These are phyloP conservation scores for Rotaria socialis DNA, from an alignment of 2,888 invertebrate species.

Conservation along the genomic window DNA sequence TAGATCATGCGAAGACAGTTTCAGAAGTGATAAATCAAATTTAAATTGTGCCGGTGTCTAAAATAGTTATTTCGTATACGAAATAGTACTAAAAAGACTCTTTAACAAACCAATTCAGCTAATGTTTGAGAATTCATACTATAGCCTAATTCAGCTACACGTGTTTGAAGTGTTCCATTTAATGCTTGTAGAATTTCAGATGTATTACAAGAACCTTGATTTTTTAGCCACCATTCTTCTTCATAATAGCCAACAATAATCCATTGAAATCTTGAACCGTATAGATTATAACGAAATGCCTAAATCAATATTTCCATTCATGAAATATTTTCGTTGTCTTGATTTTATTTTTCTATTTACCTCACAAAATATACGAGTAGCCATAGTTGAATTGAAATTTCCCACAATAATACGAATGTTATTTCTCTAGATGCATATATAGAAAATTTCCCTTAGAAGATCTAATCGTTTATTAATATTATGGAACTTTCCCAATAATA, in stretches of 20 bases:
- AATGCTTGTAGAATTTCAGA: constrained; percentile 35
- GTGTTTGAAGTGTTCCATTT: constrained; percentile 43
- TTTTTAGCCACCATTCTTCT: background rate
- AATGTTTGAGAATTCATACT: constrained; percentile 1
- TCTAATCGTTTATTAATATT: background rate
- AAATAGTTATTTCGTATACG: background rate
- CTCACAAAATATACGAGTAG: constrained; percentile 65
- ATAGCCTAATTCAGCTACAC: constrained; percentile 40
- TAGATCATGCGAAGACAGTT: background rate
- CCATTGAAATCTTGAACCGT: constrained; percentile 25
- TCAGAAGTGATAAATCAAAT: constrained; percentile 12
- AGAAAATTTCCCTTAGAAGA: background rate
- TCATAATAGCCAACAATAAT: constrained; percentile 34
- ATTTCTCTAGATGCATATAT: constrained; percentile 63
- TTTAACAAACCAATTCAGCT: background rate
- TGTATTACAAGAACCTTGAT: constrained; percentile 35
- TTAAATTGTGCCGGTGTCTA: constrained; percentile 29
- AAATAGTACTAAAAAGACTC: too few species aligned
- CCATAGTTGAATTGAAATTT: constrained; percentile 91
- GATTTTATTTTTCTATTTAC: constrained; percentile 51
- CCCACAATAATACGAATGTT: constrained; percentile 90
- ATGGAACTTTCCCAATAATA: background rate
- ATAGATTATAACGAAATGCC: constrained; percentile 12
- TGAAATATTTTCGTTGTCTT: background rate
- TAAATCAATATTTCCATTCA: background rate